Conservation (phyloP, 1,140 invertebrate genomes). For the Bombus impatiens region DNA sequence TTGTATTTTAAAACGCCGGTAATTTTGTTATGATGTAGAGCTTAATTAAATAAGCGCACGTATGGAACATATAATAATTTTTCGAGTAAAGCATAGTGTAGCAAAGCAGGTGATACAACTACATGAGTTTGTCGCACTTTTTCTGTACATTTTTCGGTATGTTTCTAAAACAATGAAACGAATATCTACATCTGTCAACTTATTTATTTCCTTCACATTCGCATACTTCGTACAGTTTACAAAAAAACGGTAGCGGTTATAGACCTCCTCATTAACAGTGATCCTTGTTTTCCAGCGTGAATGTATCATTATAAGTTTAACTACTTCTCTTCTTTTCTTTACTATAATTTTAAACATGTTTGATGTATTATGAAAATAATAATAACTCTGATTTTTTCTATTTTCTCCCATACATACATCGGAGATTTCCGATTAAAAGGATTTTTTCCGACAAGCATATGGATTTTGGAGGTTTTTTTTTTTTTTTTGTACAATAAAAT, state of each 20-base stretch:
- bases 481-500: slow-evolving; percentile 34
- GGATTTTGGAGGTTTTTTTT: background rate
- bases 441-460: background rate
- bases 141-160: slow-evolving; percentile 30
- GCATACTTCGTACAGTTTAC: slow-evolving; percentile 41
- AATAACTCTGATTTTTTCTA: slow-evolving; percentile 32
- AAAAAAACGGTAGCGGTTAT: slow-evolving; percentile 61
- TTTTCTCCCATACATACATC: background rate
- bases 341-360: slow-evolving; percentile 32
- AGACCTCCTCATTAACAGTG: slow-evolving; percentile 73
- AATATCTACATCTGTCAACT: slow-evolving; percentile 48
- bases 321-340: slow-evolving; percentile 34
- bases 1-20: background rate
- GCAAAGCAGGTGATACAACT: slow-evolving; percentile 6
- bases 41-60: slow-evolving; percentile 7
- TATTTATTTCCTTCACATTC: slow-evolving; percentile 54
- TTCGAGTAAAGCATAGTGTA: slow-evolving; percentile 4
- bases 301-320: slow-evolving; percentile 54
- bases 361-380: slow-evolving; percentile 61
- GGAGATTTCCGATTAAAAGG: background rate
- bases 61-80: slow-evolving; percentile 31
- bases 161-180: slow-evolving; percentile 51
- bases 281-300: slow-evolving; percentile 55
- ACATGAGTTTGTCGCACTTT: slow-evolving; percentile 10
- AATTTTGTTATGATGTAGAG: slow-evolving; percentile 1